These are phyloP conservation scores for Bombus breviceps DNA, from an alignment of 1,140 invertebrate species.

Conservation along the genomic window DNA sequence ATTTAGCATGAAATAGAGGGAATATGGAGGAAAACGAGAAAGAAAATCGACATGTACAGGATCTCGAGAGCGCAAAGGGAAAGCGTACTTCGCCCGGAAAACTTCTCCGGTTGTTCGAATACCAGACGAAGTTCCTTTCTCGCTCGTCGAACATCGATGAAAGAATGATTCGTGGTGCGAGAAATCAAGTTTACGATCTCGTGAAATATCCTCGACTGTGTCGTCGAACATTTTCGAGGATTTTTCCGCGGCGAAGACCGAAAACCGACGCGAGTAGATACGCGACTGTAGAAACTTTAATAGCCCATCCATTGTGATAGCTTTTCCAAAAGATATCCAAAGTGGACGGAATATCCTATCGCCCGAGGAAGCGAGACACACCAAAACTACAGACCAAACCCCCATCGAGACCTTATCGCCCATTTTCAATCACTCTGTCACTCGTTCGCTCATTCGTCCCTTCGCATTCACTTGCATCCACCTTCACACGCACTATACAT, in stretches of 20 bases:
- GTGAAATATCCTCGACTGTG: slow-evolving; percentile 3
- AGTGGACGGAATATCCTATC: slow-evolving; percentile 44
- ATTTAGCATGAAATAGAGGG: no score
- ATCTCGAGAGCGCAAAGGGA: not conserved
- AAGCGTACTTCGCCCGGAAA: slow-evolving; percentile 18
- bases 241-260: slow-evolving; percentile 28
- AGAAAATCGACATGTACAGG: not conserved
- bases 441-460: slow-evolving; percentile 59
- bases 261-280: slow-evolving; percentile 44
- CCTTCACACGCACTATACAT: slow-evolving; percentile 63
- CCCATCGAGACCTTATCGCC: not conserved
- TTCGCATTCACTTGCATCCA: slow-evolving; percentile 60
- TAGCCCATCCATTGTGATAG: slow-evolving; percentile 63
- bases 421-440: slow-evolving; percentile 61
- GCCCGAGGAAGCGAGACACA: slow-evolving; percentile 49
- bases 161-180: not conserved
- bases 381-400: not conserved
- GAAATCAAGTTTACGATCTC: not conserved
- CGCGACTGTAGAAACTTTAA: slow-evolving; percentile 63
- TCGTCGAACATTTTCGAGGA: slow-evolving; percentile 8
- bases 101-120: slow-evolving; percentile 7
- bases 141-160: not conserved
- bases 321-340: slow-evolving; percentile 49
- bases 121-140: not conserved
- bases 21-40: not conserved